Evolutionary conservation across 2,888 invertebrate species (phyloP).

Genomic region (Drosophila infuscata): DNA sequence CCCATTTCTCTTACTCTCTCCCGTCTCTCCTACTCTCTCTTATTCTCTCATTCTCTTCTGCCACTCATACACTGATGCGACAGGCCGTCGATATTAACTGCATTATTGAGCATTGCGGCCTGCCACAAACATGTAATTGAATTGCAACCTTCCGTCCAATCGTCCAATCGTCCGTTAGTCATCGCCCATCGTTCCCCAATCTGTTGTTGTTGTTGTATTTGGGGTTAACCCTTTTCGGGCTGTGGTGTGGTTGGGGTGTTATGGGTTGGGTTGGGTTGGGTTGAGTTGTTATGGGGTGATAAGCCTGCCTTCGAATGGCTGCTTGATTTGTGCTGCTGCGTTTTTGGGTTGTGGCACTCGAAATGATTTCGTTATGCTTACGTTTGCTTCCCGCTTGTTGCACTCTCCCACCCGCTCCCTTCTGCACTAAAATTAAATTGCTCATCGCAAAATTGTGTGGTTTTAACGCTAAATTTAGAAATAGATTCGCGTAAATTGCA

Average conservation of each 20-base stretch:
- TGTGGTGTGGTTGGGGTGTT: not conserved
- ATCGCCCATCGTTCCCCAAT: conserved; percentile 45
- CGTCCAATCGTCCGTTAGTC: conserved; percentile 47
- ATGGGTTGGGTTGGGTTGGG: not conserved
- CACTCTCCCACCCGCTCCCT: not conserved
- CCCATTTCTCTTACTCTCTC: conserved; percentile 4
- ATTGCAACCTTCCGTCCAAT: conserved; percentile 71
- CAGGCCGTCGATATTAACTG: conserved; percentile 75
- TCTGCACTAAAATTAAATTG: conserved; percentile 64
- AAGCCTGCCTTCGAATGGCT: conserved; percentile 21
- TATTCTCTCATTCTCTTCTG: not conserved
- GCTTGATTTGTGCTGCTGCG: conserved; percentile 51
- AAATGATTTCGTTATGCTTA: conserved; percentile 37
- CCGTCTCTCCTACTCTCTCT: conserved; percentile 3
- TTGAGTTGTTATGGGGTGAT: not conserved
- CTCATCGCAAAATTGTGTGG: conserved; percentile 74
- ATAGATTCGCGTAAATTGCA: conserved; percentile 42
- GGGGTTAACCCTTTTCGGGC: conserved; percentile 56
- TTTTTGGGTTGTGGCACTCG: conserved; percentile 24
- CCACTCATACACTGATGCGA: conserved; percentile 7
- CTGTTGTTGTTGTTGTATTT: conserved; percentile 27
- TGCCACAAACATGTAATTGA: conserved; percentile 80
- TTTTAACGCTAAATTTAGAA: conserved; percentile 75
- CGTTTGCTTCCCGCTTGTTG: conserved; percentile 2
- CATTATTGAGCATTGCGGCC: conserved; percentile 80